Evolutionary conservation across 2,797 vertebrate species (phyloP).

Genomic region (Esox lucius): DNA sequence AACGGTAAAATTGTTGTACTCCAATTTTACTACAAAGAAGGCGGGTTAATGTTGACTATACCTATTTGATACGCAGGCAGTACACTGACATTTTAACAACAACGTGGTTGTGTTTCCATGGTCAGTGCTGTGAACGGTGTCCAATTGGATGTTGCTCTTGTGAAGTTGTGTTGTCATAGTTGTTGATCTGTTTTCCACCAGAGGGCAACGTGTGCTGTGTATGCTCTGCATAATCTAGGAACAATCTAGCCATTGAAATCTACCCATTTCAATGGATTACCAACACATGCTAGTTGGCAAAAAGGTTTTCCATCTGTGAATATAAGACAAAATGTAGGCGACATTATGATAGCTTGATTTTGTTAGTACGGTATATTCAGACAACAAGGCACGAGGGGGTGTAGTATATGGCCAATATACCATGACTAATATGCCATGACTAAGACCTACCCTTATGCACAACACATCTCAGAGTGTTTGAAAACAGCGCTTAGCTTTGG

Average conservation of each 20-base stretch:
- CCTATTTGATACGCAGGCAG: conserved; percentile 4
- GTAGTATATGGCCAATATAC: no score
- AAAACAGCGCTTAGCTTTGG: no score
- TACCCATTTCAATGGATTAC: not conserved
- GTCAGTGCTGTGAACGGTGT: no score
- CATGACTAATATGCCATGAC: no score
- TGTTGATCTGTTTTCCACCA: conserved; percentile 54
- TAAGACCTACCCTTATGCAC: no score
- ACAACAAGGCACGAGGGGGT: no score
- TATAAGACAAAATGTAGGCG: not conserved
- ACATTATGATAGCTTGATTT: not conserved
- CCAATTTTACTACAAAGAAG: conserved; percentile 24
- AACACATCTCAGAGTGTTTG: no score
- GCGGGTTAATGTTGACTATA: not conserved
- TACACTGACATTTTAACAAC: not conserved
- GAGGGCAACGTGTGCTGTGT: conserved; percentile 57
- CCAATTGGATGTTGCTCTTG: not conserved
- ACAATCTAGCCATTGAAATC: no score
- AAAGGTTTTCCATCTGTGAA: not conserved
- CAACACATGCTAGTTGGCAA: not conserved
- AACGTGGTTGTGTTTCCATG: not conserved
- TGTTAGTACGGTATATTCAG: not conserved
- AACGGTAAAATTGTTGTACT: not conserved
- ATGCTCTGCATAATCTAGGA: conserved; percentile 47
- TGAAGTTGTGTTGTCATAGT: not conserved